These are phyloP conservation scores for Ptyas mucosa DNA, from an alignment of 2,113 vertebrate species.

Conservation along the genomic window DNA sequence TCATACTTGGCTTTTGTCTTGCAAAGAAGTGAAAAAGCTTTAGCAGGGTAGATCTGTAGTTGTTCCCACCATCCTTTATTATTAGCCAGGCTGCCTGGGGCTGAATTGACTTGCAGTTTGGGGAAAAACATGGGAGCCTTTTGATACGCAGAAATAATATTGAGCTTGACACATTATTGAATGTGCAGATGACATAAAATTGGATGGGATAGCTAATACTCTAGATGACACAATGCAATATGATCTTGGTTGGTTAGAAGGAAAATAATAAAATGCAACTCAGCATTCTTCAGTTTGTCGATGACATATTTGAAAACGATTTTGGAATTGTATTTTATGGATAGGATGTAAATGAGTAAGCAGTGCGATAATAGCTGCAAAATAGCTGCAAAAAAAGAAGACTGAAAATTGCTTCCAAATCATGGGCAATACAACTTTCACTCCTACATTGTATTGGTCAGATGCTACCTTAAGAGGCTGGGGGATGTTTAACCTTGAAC, in stretches of 20 bases:
- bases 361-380: not conserved
- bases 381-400: not conserved
- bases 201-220: not conserved
- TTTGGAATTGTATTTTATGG: not conserved
- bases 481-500: not conserved
- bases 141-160: not conserved
- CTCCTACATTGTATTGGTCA: not conserved
- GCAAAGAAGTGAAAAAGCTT: not conserved
- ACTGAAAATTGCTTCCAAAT: not conserved
- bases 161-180: not conserved
- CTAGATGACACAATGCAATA: not conserved
- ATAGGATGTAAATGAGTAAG: not conserved
- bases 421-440: not conserved
- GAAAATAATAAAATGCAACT: not conserved
- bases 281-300: not conserved
- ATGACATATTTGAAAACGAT: not conserved
- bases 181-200: not conserved
- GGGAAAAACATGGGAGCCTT: not conserved
- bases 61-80: not conserved
- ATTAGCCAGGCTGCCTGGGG: not conserved
- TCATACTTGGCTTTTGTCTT: not conserved
- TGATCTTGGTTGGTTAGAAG: not conserved
- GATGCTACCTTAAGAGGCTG: not conserved
- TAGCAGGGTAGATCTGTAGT: not conserved
- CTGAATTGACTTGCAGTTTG: not conserved